Conservation (phyloP, 2,113 vertebrate genomes). For the Dicentrarchus labrax region DNA sequence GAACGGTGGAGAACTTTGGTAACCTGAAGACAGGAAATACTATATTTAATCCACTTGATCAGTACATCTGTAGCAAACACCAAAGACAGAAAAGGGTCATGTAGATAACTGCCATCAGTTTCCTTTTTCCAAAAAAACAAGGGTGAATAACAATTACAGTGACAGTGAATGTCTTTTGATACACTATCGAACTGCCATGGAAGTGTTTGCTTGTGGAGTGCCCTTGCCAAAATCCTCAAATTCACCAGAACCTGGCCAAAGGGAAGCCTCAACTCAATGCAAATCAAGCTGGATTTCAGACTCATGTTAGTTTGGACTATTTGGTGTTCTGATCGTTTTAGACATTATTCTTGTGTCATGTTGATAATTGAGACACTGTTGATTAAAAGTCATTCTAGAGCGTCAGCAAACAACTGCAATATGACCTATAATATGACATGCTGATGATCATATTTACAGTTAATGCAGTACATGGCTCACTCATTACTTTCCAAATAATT, state of each 20-base stretch:
- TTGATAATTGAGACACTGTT: neutral
- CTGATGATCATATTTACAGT: neutral
- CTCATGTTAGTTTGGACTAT: too few relatives aligned
- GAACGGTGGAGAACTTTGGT: neutral
- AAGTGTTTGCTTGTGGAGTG: too few relatives aligned
- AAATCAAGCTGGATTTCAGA: neutral
- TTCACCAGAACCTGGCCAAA: too few relatives aligned
- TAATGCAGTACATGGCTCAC: neutral
- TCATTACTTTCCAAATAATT: neutral
- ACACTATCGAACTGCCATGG: too few relatives aligned
- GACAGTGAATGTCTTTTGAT: neutral
- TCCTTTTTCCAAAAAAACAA: conserved; percentile 20
- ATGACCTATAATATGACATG: neutral
- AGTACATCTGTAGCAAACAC: neutral
- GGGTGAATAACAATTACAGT: neutral
- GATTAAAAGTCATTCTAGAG: neutral
- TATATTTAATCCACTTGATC: neutral
- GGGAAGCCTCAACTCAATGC: too few relatives aligned
- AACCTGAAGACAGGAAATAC: conserved; percentile 35
- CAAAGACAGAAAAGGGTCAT: conserved; percentile 16
- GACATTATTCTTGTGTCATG: neutral
- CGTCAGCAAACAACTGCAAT: neutral
- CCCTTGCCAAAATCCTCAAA: too few relatives aligned
- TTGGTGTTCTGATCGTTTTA: too few relatives aligned
- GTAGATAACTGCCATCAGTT: conserved; percentile 13